Base-by-base conservation (phyloP, 2,888 invertebrate species). In the Metellina segmentata region DNA sequence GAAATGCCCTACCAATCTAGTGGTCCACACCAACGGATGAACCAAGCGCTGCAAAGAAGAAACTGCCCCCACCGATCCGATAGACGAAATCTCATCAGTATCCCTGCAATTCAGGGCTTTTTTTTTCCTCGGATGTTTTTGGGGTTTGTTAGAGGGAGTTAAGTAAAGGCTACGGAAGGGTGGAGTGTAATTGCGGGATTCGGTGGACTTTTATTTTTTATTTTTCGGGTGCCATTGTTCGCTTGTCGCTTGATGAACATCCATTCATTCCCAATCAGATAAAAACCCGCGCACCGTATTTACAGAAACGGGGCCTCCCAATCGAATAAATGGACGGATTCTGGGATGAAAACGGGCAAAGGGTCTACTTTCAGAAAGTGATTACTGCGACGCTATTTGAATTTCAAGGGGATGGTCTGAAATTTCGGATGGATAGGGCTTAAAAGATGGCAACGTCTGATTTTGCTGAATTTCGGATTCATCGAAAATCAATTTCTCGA, bases 81-180 rank as follows among this genome's bases (percentile, higher is more conserved):
- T 61, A 61, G 85, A n/a, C 72, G 71, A 77, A 90, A 90, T 90
- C 85, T 81, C 85, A 79, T 78, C 78, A 83, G 16, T 16, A 34
- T n/a, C 74, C 71, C 53, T 8, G 49, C 83, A 48, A 78, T 83
- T 69, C 85, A 11, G 53, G 6, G 20, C 34, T n/a, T 49, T 53
- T 61, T 72, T 79, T 90, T 77, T 53, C 61, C 20, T 74, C 72
- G n/a, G 9, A 61, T 61, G 61, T 61, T 61, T 61, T 16, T 61
- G 16, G 11, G 61, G 61, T 61, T 61, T 61, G 61, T 61, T 61
- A 61, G 34, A 34, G 34, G 61, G 61, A 61, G 61, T 61, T 13
- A 6, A 13, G 51, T 16, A 77, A 49, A 77, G 77, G 34, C 34
- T 34, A 34, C 34, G 61, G 34, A 20, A 79, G 61, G 20, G 34